Conservation (phyloP, 2,888 invertebrate genomes). For the Conistra vaccinii region DNA sequence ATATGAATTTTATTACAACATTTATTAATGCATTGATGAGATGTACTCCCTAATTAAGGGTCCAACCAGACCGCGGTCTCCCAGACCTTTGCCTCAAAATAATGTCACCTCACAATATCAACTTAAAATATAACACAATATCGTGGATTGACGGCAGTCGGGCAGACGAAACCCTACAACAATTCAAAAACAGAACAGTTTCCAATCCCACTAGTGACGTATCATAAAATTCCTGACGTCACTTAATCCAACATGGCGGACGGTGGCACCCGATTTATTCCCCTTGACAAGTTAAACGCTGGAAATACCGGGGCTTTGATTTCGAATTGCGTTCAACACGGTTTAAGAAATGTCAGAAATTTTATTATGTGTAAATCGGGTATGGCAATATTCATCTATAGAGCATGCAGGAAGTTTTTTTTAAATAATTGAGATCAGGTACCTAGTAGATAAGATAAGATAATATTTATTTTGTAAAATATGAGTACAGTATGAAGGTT, state of each 20-base stretch:
- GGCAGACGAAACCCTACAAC: too few relatives aligned
- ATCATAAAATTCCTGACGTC: slow-evolving; percentile 38
- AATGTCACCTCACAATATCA: neutral
- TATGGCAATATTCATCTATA: neutral
- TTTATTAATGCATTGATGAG: too few relatives aligned
- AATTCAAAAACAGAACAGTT: slow-evolving; percentile 24
- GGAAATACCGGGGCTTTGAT: slow-evolving; percentile 45
- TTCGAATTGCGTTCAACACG: slow-evolving; percentile 27
- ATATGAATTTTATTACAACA: too few relatives aligned
- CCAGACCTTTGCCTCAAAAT: neutral
- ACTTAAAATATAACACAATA: neutral
- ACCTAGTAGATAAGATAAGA: too few relatives aligned
- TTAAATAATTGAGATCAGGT: neutral
- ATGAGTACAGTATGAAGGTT: too few relatives aligned
- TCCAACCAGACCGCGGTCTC: too few relatives aligned
- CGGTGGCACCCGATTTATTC: slow-evolving; percentile 46
- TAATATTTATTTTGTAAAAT: too few relatives aligned
- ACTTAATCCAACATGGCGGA: slow-evolving; percentile 49
- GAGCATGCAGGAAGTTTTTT: neutral
- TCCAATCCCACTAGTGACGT: slow-evolving; percentile 11
- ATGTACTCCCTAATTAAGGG: too few relatives aligned
- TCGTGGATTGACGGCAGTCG: too few relatives aligned
- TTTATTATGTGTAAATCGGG: slow-evolving; percentile 6
- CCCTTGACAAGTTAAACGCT: slow-evolving; percentile 48
- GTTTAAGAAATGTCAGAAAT: slow-evolving; percentile 23